Evolutionary conservation across 2,113 vertebrate species (phyloP).

Genomic region (Pterocles gutturalis): DNA sequence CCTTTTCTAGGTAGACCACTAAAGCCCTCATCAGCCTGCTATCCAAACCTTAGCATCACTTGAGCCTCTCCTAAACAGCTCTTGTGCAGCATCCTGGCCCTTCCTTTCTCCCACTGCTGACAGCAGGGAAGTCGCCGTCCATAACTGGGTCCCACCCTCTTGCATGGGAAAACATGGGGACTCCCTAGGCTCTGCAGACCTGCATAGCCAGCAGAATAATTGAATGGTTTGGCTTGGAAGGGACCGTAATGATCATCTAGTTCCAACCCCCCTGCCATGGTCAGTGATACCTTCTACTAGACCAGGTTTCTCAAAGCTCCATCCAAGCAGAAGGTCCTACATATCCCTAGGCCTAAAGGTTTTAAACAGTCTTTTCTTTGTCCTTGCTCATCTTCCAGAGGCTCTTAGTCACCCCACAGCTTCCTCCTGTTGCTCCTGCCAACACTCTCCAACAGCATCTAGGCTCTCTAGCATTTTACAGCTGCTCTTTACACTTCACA

Average conservation of each 20-base stretch:
- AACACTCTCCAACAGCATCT: background rate
- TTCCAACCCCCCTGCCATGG: too few relatives aligned
- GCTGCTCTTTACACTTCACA: background rate
- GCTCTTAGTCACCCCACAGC: background rate
- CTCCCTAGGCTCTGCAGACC: background rate
- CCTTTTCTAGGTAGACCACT: background rate
- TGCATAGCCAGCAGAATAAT: background rate
- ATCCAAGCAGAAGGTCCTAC: background rate
- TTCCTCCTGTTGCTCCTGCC: background rate
- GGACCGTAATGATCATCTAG: too few relatives aligned
- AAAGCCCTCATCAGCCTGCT: background rate
- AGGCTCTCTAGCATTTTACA: background rate
- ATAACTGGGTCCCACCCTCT: accelerated
- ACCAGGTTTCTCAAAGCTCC: too few relatives aligned
- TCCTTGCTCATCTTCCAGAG: background rate
- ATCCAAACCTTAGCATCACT: background rate
- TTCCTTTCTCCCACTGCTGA: background rate
- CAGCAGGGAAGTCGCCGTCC: background rate
- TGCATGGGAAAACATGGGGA: background rate
- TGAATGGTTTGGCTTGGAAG: too few relatives aligned
- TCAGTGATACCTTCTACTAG: too few relatives aligned
- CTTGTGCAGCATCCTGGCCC: background rate
- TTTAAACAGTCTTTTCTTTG: background rate
- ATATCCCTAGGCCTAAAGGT: accelerated
- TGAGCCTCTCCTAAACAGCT: background rate